Percentiles rank a stretch among this genome's conserved stretches.
These are phyloP conservation scores for Azemiops feae DNA, from an alignment of 2,113 vertebrate genomes.

Conservation along the genomic window DNA sequence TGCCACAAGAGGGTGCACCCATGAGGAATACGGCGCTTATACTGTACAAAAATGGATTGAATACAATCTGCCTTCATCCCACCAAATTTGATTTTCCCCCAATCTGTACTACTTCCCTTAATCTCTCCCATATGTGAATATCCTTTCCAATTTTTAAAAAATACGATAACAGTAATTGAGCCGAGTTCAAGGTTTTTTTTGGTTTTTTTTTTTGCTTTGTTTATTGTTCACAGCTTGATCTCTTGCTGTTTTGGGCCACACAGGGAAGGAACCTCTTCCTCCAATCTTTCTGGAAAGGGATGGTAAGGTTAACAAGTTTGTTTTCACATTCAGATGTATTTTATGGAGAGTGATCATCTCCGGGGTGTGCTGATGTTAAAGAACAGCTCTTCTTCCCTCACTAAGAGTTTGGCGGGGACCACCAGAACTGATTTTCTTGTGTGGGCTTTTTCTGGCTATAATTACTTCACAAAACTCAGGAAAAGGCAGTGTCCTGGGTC, in stretches of 20 bases:
- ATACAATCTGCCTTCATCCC: neutral
- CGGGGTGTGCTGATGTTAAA: slow-evolving; percentile 65
- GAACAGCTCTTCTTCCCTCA: slow-evolving; percentile 48
- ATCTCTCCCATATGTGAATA: slow-evolving; percentile 63
- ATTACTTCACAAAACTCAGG: slow-evolving; percentile 69
- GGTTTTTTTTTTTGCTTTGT: slow-evolving; percentile 24
- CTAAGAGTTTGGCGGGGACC: slow-evolving; percentile 70
- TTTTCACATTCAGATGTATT: slow-evolving; percentile 70
- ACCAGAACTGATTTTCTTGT: slow-evolving; percentile 74
- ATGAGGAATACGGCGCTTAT: neutral
- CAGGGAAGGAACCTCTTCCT: slow-evolving; percentile 62
- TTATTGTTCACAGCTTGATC: slow-evolving; percentile 43
- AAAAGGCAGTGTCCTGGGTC: slow-evolving; percentile 60
- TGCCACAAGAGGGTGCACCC: neutral
- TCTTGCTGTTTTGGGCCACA: slow-evolving; percentile 66
- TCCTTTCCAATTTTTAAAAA: slow-evolving; percentile 53
- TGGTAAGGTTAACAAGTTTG: slow-evolving; percentile 67
- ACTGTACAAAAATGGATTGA: neutral
- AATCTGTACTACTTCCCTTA: slow-evolving; percentile 55
- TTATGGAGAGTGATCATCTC: slow-evolving; percentile 62
- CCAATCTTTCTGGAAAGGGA: slow-evolving; percentile 59
- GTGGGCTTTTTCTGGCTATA: slow-evolving; percentile 70
- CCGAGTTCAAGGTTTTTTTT: slow-evolving; percentile 42
- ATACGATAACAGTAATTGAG: slow-evolving; percentile 49
- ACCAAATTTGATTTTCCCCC: neutral